These are phyloP conservation scores for Mormoops blainvillei DNA, from an alignment of 2,113 vertebrate species.

Conservation along the genomic window DNA sequence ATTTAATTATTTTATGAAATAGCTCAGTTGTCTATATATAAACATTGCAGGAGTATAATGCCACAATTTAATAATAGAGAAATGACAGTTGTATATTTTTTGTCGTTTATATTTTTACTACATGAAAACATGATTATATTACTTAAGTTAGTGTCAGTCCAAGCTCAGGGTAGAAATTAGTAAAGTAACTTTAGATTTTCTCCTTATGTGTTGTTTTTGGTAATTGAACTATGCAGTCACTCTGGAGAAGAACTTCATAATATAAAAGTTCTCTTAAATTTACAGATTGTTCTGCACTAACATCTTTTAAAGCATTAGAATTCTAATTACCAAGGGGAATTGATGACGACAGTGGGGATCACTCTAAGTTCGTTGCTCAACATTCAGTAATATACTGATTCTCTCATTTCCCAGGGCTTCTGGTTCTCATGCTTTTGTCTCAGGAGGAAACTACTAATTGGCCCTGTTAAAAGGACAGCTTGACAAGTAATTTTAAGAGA, in stretches of 20 bases:
- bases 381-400: neutral
- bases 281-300: neutral
- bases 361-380: constrained; percentile 5
- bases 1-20: constrained; percentile 25
- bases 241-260: neutral
- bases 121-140: neutral
- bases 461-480: constrained; percentile 11
- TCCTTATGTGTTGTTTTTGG: neutral
- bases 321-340: neutral
- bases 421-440: constrained; percentile 20
- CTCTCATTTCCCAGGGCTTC: neutral
- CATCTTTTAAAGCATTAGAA: neutral
- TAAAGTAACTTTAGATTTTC: neutral
- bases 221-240: neutral
- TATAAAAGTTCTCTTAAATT: constrained; percentile 17
- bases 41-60: neutral
- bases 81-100: neutral
- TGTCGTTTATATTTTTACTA: constrained; percentile 7
- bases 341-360: neutral
- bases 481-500: constrained; percentile 37
- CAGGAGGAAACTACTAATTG: constrained; percentile 13
- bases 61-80: neutral
- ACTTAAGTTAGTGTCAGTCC: neutral
- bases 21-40: neutral
- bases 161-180: neutral